phyloP scores from a whole-genome alignment of 2,888 invertebrate species.

The Agrochola litura region DNA sequence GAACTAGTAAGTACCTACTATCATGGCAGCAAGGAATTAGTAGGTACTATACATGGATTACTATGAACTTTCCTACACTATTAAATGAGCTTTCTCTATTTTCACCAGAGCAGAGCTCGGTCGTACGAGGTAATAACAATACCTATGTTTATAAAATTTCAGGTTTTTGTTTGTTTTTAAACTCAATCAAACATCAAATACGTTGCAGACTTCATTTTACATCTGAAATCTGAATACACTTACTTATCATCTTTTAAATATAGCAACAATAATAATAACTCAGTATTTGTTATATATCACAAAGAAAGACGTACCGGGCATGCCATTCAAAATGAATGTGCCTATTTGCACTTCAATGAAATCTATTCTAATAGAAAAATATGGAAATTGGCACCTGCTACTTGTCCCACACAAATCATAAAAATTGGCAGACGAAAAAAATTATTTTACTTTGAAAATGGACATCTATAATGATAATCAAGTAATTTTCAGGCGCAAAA shows the following conservation, averaged over 20 bases:
- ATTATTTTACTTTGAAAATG: not conserved
- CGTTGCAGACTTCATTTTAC: not conserved
- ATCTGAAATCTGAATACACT: not conserved
- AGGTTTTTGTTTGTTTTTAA: not conserved
- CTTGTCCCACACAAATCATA: conserved; percentile 7
- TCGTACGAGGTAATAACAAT: not conserved
- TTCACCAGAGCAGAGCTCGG: no score
- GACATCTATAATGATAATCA: no score
- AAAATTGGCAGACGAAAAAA: not conserved
- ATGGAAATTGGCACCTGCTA: conserved; percentile 14
- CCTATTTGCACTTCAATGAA: conserved; percentile 7
- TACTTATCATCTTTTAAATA: not conserved
- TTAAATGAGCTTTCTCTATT: no score
- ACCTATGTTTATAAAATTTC: not conserved
- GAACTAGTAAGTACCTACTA: no score
- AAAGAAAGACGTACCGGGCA: not conserved
- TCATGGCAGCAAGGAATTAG: no score
- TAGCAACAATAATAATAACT: conserved; percentile 1
- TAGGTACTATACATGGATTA: no score
- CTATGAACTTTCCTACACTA: no score
- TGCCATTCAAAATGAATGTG: conserved; percentile 2
- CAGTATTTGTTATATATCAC: not conserved
- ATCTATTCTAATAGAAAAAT: conserved; percentile 9
- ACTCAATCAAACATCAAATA: not conserved
- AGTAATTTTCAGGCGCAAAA: not conserved